These are phyloP conservation scores for Equus przewalskii DNA, from an alignment of 2,113 vertebrate species.

Conservation along the genomic window DNA sequence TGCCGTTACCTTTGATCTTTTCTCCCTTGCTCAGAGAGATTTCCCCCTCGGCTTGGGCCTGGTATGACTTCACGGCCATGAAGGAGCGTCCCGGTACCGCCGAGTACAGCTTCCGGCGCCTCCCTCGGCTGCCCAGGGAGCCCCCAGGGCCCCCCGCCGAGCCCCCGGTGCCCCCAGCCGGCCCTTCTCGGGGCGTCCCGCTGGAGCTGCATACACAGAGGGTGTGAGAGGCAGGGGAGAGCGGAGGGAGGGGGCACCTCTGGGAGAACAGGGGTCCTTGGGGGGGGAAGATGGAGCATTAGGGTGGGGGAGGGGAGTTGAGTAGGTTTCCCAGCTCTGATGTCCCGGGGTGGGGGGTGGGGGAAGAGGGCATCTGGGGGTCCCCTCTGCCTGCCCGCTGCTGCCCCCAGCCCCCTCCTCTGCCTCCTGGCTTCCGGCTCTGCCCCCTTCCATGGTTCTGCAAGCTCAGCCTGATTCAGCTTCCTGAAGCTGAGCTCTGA, in stretches of 20 bases:
- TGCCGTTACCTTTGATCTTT: constrained; percentile 94
- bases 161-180: constrained; percentile 76
- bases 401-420: neutral
- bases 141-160: constrained; percentile 82
- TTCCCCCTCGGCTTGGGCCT: constrained; percentile 94
- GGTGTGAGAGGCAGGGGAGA: constrained; percentile 44
- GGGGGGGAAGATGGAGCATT: neutral
- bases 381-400: neutral
- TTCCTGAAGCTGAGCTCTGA: neutral
- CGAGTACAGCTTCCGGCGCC: constrained; percentile 93
- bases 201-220: constrained; percentile 84
- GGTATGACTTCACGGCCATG: constrained; percentile 93
- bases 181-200: constrained; percentile 84
- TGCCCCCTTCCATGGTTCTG: neutral
- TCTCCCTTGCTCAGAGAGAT: constrained; percentile 95
- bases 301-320: neutral
- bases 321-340: neutral
- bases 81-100: constrained; percentile 95
- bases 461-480: neutral
- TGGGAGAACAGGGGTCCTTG: constrained; percentile 42
- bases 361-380: neutral
- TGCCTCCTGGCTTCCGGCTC: neutral
- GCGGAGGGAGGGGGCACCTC: neutral
- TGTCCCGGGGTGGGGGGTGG: neutral
- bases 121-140: constrained; percentile 86